Evolutionary conservation across 1,140 invertebrate species (phyloP), one percentile per base, ranked within the genome.

Genomic region (Drosophila willistoni): DNA sequence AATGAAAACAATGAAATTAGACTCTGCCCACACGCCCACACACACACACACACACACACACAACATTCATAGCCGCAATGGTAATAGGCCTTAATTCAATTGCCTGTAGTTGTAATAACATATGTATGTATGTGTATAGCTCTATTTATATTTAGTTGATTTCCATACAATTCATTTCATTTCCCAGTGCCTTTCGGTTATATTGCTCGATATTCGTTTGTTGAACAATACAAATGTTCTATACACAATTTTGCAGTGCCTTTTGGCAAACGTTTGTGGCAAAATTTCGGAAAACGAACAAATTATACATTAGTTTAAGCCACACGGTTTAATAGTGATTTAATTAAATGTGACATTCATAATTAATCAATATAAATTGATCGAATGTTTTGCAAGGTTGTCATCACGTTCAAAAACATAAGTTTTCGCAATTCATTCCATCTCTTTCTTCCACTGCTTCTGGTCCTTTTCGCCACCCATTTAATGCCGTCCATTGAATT

Each of bases 21-120:
- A 39, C 3, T 57, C 29, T 62, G 62, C 60, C 51, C 60, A 44
- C 62, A 60, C 39, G 42, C 39, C 12, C 34, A 17, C 57, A 47
- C 69, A 29, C 61, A 9, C 22, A 5, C n/a, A n/a, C n/a, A n/a
- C n/a, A n/a, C 34, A 17, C 57, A 47, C 69, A 29, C 61, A 9
- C 22, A 5, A 51, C 62, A 44, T 9, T 12, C 39, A 47, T 47
- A 19, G 14, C 14, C 56, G 67, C 70, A 72, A 83, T 79, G 60
- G 71, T 71, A 73, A 73, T 73, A 68, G 62, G 51, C 42, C 67
- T 81, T 71, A 72, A 74, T 78, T 80, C 71, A 78, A 81, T 72
- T 72, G 44, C 36, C 19, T 56, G n/a, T 70, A 47, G 74, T 39
- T 39, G 36, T 71, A 59, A 36, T 51, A 51, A 22, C 44, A 47